phyloP scores from a whole-genome alignment of 2,797 vertebrate genomes.

The Onychomys arenicola region DNA sequence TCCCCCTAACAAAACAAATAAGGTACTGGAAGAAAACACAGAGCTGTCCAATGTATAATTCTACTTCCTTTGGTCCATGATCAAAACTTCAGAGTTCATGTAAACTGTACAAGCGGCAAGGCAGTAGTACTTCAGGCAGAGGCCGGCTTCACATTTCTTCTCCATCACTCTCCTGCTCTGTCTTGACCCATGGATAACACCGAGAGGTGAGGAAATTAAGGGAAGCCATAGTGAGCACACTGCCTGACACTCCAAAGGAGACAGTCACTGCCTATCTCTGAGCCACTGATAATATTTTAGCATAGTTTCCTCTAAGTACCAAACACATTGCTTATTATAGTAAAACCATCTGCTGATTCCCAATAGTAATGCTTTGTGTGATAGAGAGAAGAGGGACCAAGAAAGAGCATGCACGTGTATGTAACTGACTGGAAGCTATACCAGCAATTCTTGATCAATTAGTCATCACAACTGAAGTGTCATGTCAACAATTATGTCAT shows the following conservation, averaged over 20 bases:
- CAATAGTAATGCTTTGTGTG: background rate
- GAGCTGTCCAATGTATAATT: background rate
- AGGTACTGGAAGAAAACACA: background rate
- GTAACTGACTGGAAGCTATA: background rate
- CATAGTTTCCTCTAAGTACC: background rate
- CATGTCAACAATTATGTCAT: background rate
- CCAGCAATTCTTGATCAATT: too few relatives aligned
- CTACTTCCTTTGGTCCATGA: background rate
- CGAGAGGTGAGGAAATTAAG: background rate
- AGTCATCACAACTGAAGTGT: background rate
- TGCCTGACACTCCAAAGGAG: too few relatives aligned
- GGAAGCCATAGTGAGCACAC: background rate
- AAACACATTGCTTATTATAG: background rate
- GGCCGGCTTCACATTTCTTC: background rate
- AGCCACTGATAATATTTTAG: background rate
- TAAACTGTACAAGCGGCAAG: background rate
- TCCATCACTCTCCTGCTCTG: background rate
- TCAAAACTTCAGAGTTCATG: background rate
- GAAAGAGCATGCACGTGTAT: background rate
- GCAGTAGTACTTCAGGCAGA: background rate
- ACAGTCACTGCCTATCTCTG: background rate
- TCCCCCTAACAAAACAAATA: background rate
- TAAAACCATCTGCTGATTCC: background rate
- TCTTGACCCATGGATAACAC: background rate
- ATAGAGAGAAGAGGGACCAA: background rate